Evolutionary conservation across 2,888 invertebrate species (phyloP), one percentile per base, ranked within the genome.

Genomic region (Cyrtodaria siliqua): DNA sequence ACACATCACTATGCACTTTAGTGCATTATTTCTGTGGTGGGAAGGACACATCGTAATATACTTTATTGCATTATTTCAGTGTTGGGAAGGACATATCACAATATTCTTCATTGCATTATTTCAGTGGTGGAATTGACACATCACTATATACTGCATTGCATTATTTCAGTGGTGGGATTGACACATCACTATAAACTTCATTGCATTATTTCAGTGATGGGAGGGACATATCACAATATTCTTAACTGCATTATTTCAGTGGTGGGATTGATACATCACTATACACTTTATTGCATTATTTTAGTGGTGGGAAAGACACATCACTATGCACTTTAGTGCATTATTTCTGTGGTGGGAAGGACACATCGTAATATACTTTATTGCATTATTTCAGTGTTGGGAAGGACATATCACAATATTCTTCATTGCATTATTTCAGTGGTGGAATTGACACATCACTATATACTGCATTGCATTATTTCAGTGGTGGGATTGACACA

Each of bases 61-160:
- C n/a, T n/a, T n/a, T n/a, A n/a, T 33, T 33, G 33, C 12, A 33
- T n/a, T 74, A 42, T 81, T 84, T 64, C 82, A 99, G 99, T 94
- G 99, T 99, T 88, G 99, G 99, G 87, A 99, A 99, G 94, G 99
- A 99, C 94, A 99, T n/a, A n/a, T n/a, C n/a, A n/a, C n/a, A n/a
- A n/a, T n/a, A n/a, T n/a, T n/a, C n/a, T n/a, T n/a, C n/a, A n/a
- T 33, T 33, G 33, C 12, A 33, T n/a, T 74, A 42, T 81, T 84
- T 64, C 82, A 99, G 99, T 94, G 99, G 99, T 88, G 99, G 99
- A 87, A 99, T 99, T 94, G 99, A 99, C 94, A 99, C n/a, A n/a
- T n/a, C n/a, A n/a, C n/a, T n/a, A n/a, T n/a, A n/a, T n/a, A n/a
- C n/a, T n/a, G n/a, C n/a, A n/a, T 33, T 33, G 33, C 12, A 33